Base-by-base conservation (phyloP, 1,140 invertebrate species). In the Manduca sexta region DNA sequence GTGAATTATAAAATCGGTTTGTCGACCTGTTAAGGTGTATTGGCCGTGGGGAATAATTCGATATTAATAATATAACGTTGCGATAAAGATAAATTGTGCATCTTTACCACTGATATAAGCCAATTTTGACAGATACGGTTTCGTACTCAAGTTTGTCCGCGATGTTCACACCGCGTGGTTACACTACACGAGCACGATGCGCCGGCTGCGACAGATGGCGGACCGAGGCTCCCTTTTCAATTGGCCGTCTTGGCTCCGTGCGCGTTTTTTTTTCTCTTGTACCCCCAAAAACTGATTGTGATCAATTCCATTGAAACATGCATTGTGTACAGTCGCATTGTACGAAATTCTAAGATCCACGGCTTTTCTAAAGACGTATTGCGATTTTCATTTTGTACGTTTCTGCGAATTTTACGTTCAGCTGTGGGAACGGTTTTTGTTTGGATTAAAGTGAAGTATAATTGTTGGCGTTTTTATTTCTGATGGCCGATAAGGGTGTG, bases 121-220 rank as follows among this genome's bases (percentile, higher is more conserved):
- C n/a, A n/a, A n/a, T n/a, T n/a, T n/a, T n/a, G n/a, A n/a, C n/a
- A n/a, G n/a, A n/a, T n/a, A n/a, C n/a, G n/a, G n/a, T n/a, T n/a
- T n/a, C n/a, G n/a, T n/a, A n/a, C n/a, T n/a, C 43, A 16, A 30
- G 6, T 29, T 38, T 45, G 54, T 61, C 62, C 53, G 7, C 35
- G 38, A 39, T 16, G 48, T 54, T 7, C 10, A 21, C 31, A 48
- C 21, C 39, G 43, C 42, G 49, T 69, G 56, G 68, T 57, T 49
- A 52, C 64, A 58, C 17, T 53, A 46, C 29, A 34, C 48, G 35
- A 44, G 50, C 60, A 46, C 47, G 45, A 56, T 47, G 56, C 58
- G 66, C 68, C 68, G 74, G 64, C 49, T 81, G 73, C 69, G 66
- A 62, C 74, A 81, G 74, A 78, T 78, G 77, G 60, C 55, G 21